Percentiles rank a stretch among this genome's conserved stretches.
These are phyloP conservation scores for Hypotaenidia philippensis DNA, from an alignment of 2,797 vertebrate genomes.

Conservation along the genomic window DNA sequence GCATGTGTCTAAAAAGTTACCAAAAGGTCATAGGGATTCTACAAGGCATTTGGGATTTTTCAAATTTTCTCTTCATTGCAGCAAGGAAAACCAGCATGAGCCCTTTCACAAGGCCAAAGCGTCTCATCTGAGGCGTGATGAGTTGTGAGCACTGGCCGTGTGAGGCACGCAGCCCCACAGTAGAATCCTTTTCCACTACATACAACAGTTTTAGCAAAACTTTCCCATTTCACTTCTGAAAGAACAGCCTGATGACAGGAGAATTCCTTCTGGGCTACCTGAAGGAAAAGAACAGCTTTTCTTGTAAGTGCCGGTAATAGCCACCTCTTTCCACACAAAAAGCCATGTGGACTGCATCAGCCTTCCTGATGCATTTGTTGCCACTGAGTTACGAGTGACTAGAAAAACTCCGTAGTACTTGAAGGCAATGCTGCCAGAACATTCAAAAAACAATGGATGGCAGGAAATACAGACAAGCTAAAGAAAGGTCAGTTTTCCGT, in stretches of 20 bases:
- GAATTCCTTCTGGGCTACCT: not conserved
- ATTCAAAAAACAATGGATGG: not conserved
- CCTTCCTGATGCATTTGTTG: fast-evolving
- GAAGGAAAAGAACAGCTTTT: conserved; percentile 10
- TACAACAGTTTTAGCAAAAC: not conserved
- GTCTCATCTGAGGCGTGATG: not conserved
- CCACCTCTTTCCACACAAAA: not conserved
- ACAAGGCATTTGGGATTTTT: conserved; percentile 59
- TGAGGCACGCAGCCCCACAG: fast-evolving
- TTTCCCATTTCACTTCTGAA: not conserved
- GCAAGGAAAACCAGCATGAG: not conserved
- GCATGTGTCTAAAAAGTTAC: conserved; percentile 56
- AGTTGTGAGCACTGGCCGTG: not conserved
- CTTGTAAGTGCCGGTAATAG: not conserved
- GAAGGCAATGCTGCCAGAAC: not conserved
- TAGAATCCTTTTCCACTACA: not conserved
- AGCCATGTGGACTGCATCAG: not conserved
- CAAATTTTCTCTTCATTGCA: conserved; percentile 21
- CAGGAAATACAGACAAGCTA: not conserved
- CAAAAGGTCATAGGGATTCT: conserved; percentile 68
- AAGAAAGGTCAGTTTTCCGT: not conserved
- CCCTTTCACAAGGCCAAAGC: not conserved
- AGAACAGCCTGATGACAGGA: not conserved
- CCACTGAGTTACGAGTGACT: not conserved
- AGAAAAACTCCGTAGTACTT: not conserved